These are phyloP conservation scores for Heteronetta atricapilla DNA, from an alignment of 2,113 vertebrate genomes.

Conservation along the genomic window DNA sequence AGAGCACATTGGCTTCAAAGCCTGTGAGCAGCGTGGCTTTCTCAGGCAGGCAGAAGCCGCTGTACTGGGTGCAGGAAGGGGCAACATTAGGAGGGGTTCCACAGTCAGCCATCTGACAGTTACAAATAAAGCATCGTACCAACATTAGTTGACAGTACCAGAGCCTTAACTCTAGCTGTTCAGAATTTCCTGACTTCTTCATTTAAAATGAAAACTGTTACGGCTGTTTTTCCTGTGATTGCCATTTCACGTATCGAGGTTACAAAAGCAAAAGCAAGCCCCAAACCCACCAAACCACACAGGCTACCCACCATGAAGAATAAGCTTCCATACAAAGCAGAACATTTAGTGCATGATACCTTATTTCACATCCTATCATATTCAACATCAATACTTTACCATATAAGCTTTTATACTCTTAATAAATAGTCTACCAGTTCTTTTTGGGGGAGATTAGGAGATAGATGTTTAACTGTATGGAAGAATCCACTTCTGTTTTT, in stretches of 20 bases:
- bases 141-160: background rate
- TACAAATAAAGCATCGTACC: background rate
- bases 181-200: background rate
- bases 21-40: background rate
- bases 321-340: background rate
- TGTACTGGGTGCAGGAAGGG: background rate
- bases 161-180: background rate
- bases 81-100: background rate
- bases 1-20: conserved; percentile 1
- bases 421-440: background rate
- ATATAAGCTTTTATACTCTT: background rate
- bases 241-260: background rate
- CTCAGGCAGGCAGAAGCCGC: conserved; percentile 43
- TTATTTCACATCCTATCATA: background rate
- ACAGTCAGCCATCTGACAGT: background rate
- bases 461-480: background rate
- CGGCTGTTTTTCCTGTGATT: background rate
- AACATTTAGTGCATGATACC: background rate
- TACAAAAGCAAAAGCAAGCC: conserved; percentile 5
- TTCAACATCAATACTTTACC: background rate
- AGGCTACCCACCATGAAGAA: background rate
- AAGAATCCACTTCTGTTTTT: background rate
- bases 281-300: background rate
- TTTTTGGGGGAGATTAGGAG: background rate
- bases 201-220: background rate